Evolutionary conservation across 2,113 vertebrate species (phyloP).

Genomic region (Catharus minimus): DNA sequence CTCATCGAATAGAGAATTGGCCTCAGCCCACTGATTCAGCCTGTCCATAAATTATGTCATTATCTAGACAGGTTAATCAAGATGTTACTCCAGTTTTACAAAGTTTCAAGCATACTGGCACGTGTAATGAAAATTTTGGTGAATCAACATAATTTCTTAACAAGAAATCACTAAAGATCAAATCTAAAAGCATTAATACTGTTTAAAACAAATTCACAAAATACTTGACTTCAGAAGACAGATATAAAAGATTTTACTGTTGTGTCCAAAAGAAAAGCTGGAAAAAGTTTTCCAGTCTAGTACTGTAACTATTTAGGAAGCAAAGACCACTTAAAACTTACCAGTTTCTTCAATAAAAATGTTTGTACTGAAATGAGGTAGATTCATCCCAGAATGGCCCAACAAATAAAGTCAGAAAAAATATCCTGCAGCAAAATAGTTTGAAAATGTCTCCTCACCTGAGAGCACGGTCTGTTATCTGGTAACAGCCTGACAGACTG

Average conservation of each 20-base stretch:
- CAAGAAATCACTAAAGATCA: not conserved
- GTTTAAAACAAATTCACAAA: not conserved
- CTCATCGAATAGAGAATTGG: rapidly evolving
- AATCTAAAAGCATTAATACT: not conserved
- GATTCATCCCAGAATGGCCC: not conserved
- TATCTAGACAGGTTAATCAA: not conserved
- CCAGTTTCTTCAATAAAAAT: not conserved
- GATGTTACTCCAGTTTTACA: not conserved
- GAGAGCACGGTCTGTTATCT: conserved; percentile 93
- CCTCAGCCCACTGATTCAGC: not conserved
- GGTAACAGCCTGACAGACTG: conserved; percentile 96
- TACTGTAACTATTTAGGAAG: not conserved
- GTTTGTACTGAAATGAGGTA: not conserved
- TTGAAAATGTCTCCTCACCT: conserved; percentile 77
- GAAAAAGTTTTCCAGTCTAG: not conserved
- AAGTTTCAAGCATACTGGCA: not conserved
- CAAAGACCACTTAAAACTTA: not conserved
- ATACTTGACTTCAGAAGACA: not conserved
- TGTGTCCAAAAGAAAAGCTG: not conserved
- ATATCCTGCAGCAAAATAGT: not conserved
- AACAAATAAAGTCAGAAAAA: not conserved
- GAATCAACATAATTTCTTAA: not conserved
- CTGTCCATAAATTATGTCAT: not conserved
- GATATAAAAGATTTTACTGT: not conserved
- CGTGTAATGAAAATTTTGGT: not conserved